phyloP scores from a whole-genome alignment of 2,888 invertebrate genomes.

The Belgica antarctica region DNA sequence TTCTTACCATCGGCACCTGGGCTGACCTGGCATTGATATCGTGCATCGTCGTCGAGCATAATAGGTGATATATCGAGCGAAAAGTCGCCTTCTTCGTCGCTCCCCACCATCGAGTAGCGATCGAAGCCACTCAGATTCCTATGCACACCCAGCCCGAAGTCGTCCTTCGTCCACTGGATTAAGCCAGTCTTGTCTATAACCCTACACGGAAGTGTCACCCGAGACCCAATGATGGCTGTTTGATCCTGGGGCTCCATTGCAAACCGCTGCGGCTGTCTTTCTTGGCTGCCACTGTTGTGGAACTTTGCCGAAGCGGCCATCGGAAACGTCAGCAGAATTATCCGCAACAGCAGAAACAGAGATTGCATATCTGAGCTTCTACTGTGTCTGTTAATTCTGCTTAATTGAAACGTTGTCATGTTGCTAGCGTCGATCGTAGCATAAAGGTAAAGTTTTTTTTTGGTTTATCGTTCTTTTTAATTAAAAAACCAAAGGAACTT shows the following conservation, averaged over 20 bases:
- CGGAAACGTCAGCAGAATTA: constrained; percentile 15
- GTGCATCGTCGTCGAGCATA: constrained; percentile 86
- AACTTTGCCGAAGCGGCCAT: constrained; percentile 9
- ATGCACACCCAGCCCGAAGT: constrained; percentile 89
- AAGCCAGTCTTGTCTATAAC: constrained; percentile 85
- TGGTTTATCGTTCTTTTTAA: constrained; percentile 1
- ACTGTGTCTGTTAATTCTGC: constrained; percentile 12
- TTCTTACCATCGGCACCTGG: constrained; percentile 65
- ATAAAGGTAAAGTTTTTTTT: background rate
- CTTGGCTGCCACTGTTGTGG: constrained; percentile 33
- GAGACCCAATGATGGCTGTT: constrained; percentile 83
- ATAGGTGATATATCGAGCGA: constrained; percentile 88
- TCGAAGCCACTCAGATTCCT: constrained; percentile 88
- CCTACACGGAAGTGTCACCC: constrained; percentile 84
- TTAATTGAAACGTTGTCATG: constrained; percentile 43
- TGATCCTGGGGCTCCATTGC: constrained; percentile 89
- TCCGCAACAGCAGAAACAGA: constrained; percentile 25
- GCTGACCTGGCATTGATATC: constrained; percentile 92
- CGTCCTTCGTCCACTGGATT: constrained; percentile 96
- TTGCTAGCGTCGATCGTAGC: constrained; percentile 6
- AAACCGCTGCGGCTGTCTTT: constrained; percentile 69
- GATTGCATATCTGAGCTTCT: background rate
- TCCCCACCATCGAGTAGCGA: constrained; percentile 93
- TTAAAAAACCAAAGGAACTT: constrained; percentile 17
- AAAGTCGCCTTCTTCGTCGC: constrained; percentile 91